Evolutionary conservation across 2,888 invertebrate species (phyloP).

Genomic region (Seladonia tumulorum): DNA sequence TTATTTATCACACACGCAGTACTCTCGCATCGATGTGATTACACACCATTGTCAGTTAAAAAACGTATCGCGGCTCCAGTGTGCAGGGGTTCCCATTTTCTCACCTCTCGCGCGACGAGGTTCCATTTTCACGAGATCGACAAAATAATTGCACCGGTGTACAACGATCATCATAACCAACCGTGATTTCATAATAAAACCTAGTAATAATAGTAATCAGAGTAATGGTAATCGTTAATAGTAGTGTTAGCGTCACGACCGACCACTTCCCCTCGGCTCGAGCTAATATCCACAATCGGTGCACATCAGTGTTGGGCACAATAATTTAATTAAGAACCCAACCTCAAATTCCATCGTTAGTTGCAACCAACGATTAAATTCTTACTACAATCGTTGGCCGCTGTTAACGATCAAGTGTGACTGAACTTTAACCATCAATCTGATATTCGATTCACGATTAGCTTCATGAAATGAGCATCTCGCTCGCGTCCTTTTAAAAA

Average conservation of each 20-base stretch:
- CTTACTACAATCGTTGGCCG: no score
- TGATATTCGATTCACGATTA: background rate
- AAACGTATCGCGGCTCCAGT: constrained; percentile 61
- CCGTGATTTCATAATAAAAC: constrained; percentile 60
- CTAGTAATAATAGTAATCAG: constrained; percentile 54
- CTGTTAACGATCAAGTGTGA: background rate
- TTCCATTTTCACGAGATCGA: constrained; percentile 63
- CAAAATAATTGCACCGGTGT: constrained; percentile 69
- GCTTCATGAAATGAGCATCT: background rate
- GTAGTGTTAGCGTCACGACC: constrained; percentile 62
- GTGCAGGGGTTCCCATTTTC: constrained; percentile 18
- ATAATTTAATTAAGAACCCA: background rate
- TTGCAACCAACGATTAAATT: no score
- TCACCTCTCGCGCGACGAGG: constrained; percentile 29
- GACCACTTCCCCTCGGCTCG: constrained; percentile 50
- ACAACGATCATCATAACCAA: constrained; percentile 47
- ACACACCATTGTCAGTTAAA: constrained; percentile 65
- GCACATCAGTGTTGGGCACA: background rate
- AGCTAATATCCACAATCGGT: constrained; percentile 15
- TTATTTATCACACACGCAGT: constrained; percentile 60
- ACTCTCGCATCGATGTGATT: constrained; percentile 68
- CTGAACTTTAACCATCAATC: background rate
- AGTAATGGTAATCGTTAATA: constrained; percentile 65
- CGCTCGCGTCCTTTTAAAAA: background rate
- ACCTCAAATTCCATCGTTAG: no score